phyloP scores from a whole-genome alignment of 2,113 vertebrate genomes.

The Nyctibius bracteatus region DNA sequence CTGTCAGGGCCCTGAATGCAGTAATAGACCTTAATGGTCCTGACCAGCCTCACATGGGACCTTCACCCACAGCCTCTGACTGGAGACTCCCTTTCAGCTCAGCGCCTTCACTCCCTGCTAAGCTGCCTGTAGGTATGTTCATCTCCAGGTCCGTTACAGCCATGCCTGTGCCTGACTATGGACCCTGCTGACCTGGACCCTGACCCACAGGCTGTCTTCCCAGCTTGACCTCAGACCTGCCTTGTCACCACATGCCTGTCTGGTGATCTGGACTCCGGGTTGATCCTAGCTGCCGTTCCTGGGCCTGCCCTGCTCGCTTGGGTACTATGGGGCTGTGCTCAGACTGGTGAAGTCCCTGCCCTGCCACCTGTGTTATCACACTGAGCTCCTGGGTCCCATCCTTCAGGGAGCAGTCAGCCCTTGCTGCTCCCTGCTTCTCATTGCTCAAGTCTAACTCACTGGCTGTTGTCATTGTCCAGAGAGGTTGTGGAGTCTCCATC shows the following conservation, averaged over 20 bases:
- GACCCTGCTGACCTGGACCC: not conserved
- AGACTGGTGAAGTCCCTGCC: not conserved
- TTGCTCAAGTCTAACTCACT: not conserved
- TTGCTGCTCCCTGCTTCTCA: accelerated
- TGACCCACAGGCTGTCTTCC: not conserved
- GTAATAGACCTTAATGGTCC: not conserved
- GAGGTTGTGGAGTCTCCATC: not conserved
- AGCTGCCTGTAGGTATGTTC: not conserved
- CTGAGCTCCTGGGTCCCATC: not conserved
- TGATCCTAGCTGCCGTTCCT: not conserved
- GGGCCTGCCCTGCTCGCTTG: not conserved
- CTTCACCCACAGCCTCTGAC: not conserved
- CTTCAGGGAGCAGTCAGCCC: not conserved
- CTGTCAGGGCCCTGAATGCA: not conserved
- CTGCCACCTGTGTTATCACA: accelerated
- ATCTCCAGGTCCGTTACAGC: not conserved
- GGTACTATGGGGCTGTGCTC: not conserved
- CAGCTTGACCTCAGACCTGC: not conserved
- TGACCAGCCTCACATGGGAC: not conserved
- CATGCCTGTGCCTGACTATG: not conserved
- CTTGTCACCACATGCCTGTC: no score
- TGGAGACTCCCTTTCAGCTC: not conserved
- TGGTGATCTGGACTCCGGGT: accelerated
- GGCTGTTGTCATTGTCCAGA: not conserved
- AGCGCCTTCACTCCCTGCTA: accelerated